phyloP scores from a whole-genome alignment of 2,113 vertebrate genomes.

The Halcyon senegalensis region DNA sequence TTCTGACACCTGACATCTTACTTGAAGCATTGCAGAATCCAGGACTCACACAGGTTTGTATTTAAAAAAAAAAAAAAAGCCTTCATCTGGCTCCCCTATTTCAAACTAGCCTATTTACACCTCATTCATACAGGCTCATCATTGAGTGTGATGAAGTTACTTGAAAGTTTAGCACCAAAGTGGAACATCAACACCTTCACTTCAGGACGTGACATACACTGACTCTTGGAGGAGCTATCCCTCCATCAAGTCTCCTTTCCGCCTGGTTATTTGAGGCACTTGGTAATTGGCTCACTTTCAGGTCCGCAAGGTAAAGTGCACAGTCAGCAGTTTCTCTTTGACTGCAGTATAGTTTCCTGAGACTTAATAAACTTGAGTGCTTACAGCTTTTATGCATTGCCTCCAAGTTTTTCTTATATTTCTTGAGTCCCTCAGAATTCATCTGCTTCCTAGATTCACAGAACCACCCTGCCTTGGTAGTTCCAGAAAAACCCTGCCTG shows the following conservation, averaged over 20 bases:
- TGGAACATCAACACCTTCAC: background rate
- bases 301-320: background rate
- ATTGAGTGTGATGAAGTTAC: fast-evolving
- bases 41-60: background rate
- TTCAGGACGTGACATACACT: fast-evolving
- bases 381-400: background rate
- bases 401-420: background rate
- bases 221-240: background rate
- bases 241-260: background rate
- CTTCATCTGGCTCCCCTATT: background rate
- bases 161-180: fast-evolving
- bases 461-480: background rate
- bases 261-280: background rate
- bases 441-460: background rate
- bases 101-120: background rate
- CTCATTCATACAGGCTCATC: background rate
- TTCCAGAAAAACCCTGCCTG: background rate
- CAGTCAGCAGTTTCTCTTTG: background rate
- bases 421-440: background rate
- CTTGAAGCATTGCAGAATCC: fast-evolving
- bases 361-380: background rate
- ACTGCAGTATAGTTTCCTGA: background rate
- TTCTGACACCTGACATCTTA: background rate
- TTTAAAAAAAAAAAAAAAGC: background rate
- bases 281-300: background rate